Base-by-base conservation (phyloP, 92 coral and sea anemone genomes). In the Actinostola sp. region DNA sequence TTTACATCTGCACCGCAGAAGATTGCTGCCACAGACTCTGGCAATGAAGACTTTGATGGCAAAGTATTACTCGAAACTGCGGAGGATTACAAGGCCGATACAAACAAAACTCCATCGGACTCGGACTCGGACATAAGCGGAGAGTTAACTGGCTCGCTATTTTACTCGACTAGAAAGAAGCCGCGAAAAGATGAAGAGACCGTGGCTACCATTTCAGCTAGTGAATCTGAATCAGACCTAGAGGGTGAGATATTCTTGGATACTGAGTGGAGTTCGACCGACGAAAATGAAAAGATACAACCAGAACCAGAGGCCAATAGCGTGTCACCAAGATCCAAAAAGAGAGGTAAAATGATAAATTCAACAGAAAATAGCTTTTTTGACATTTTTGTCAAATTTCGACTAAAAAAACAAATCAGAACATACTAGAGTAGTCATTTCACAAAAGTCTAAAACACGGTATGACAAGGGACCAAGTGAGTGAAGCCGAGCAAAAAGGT, bases 121-220 rank as follows among this genome's bases (percentile, higher is more conserved):
- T 33, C 28, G 9, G 71, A 1, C 28, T 65, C 71, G 0, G 71
- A 65, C 28, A 65, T 65, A 8, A 42, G 71, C 28, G 71, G 71
- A 23, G 63, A 56, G 63, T n/a, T 56, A 13, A 56, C 36, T 2
- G 30, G 31, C 12, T 56, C 63, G 6, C 7, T 25, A 8, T 56
- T 56, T 56, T 8, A 23, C 19, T 30, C 6, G 10, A 3, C 8
- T 10, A 8, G 17, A 11, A 56, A 27, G 20, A 56, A 30, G 36
- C 36, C 19, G 32, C 7, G 31, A 23, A 25, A 2, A 8, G 36
- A 21, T 29, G 6, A 21, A 56, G 63, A 5, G 5, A 19, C 5
- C 17, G n/a, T 16, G 7, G n/a, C 63, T 56, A n/a, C 63, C 20
- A 6, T 1, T 2, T n/a, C 4, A 4, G 16, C 27, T 13, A 5